Base-by-base conservation (phyloP, 2,888 invertebrate genomes). In the Halocaridina rubra region DNA sequence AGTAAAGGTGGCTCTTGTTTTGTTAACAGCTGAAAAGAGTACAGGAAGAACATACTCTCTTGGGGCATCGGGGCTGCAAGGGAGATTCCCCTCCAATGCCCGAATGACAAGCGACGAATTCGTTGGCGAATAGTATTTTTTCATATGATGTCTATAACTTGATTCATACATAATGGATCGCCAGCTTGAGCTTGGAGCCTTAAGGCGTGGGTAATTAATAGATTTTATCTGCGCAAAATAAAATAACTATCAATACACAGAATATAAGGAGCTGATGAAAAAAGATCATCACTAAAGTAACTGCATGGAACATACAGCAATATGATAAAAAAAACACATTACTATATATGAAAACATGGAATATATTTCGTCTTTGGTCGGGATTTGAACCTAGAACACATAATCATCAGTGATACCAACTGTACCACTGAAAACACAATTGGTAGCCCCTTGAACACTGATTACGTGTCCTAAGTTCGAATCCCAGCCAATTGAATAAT, bases 41-140 rank as follows among this genome's bases (percentile, higher is more conserved):
- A 82, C 32, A 3, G 77, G 78, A 5, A 82, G 33, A 13, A 19
- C 4, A 39, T 59, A 46, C 1, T 69, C 57, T 13, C 53, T 39
- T 0, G 22, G 19, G n/a, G 46, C 78, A n/a, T 67, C 75, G 2
- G 24, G 1, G 22, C 3, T n/a, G 39, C 82, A 82, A 2, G 30
- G 19, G 16, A 82, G 46, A 4, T 8, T 57, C 4, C 33, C 22
- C 59, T 57, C 33, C n/a, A 78, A 78, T 29, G 72, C 33, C 8
- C 61, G 64, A 16, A 82, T 82, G 13, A 82, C 27, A 3, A 82
- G 39, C 16, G 71, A 69, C 7, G 82, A 82, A 32, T 39, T 22
- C 30, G 82, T 72, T 3, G 82, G 72, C 30, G 82, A 82, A 64
- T 29, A 64, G 61, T 78, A 82, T 10, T 39, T 57, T 53, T 46